These are phyloP conservation scores for Coracias cyanogaster DNA, from an alignment of 2,797 vertebrate genomes.

Conservation along the genomic window DNA sequence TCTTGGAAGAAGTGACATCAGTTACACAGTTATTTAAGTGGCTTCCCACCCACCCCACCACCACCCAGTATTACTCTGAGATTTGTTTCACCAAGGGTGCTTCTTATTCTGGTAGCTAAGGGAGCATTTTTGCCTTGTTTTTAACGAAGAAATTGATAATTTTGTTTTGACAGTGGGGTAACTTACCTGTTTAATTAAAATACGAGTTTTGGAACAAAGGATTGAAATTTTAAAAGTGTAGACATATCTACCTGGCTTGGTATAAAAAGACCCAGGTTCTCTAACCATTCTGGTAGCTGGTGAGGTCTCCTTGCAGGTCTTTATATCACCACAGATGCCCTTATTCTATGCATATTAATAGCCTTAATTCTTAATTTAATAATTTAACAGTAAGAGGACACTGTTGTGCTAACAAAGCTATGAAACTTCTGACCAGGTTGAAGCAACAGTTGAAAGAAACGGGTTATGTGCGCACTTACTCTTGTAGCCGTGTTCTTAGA, in stretches of 20 bases:
- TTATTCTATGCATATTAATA: conserved; percentile 19
- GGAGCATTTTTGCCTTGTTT: conserved; percentile 10
- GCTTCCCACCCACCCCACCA: no score
- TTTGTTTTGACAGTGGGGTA: not conserved
- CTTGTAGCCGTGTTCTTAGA: not conserved
- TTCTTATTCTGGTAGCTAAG: not conserved
- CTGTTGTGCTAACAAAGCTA: not conserved
- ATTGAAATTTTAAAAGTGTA: not conserved
- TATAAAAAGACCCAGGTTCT: not conserved
- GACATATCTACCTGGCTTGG: not conserved
- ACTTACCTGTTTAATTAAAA: not conserved
- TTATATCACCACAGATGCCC: not conserved
- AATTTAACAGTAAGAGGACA: not conserved
- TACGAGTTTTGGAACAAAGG: not conserved
- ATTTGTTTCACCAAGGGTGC: not conserved
- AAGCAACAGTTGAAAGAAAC: not conserved
- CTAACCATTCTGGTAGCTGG: not conserved
- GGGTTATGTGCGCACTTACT: not conserved
- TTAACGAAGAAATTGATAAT: not conserved
- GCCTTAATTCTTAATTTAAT: conserved; percentile 39
- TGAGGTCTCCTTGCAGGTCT: not conserved
- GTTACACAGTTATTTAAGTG: not conserved
- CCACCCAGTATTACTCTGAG: not conserved
- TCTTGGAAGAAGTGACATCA: not conserved
- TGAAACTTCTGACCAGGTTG: not conserved